Conservation (phyloP, 2,888 invertebrate species). For the Notodonta dromedarius region DNA sequence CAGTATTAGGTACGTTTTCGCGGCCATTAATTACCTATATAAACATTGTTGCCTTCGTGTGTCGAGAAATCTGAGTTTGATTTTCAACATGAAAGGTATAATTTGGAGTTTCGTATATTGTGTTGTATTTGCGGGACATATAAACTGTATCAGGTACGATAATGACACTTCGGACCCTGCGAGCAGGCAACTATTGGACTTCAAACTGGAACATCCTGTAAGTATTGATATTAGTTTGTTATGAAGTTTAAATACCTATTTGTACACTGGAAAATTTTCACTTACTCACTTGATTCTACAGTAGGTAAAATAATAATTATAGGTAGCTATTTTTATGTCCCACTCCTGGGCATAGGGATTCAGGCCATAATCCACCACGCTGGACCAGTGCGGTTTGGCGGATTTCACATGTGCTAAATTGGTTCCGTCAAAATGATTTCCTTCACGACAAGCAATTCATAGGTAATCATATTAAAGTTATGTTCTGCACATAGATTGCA, state of each 20-base stretch:
- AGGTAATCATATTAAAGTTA: no score
- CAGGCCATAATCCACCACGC: no score
- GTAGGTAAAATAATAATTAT: no score
- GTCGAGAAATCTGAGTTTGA: conserved; percentile 3
- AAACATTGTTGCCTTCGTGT: not conserved
- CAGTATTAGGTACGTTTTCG: not conserved
- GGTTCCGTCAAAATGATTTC: no score
- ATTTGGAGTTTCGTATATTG: conserved; percentile 17
- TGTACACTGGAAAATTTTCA: not conserved
- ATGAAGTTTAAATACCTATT: not conserved
- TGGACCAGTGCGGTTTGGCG: no score
- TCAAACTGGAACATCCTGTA: conserved; percentile 51
- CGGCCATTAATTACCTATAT: not conserved
- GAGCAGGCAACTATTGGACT: conserved; percentile 49
- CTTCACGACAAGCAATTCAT: no score
- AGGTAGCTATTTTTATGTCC: no score
- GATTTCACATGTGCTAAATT: no score
- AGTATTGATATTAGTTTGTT: conserved; percentile 8
- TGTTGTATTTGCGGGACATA: conserved; percentile 6
- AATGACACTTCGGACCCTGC: conserved; percentile 39
- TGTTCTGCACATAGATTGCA: no score
- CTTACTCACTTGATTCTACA: no score
- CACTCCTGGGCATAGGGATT: no score
- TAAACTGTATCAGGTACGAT: conserved; percentile 20
- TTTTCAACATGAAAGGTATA: conserved; percentile 24